A percentile compares a stretch with the other conserved stretches of the same genome.
Conservation (phyloP, 2,888 invertebrate species). For the Mythimna loreyi region DNA sequence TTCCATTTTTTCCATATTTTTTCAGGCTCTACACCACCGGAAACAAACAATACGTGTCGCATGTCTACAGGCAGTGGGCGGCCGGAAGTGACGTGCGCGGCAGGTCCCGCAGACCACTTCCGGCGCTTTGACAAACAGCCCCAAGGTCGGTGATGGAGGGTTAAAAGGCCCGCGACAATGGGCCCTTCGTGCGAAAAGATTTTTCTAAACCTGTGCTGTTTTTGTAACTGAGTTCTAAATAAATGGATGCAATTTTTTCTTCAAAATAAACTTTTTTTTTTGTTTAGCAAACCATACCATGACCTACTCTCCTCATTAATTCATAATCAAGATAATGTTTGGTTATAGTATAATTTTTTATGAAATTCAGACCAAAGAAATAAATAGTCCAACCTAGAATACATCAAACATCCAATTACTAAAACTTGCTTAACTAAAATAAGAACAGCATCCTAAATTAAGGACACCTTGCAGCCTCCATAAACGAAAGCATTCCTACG, state of each 20-base stretch:
- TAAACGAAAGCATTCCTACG: slow-evolving; percentile 1
- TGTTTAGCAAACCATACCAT: neutral
- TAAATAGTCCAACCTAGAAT: neutral
- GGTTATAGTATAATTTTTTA: no score
- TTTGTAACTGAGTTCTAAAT: slow-evolving; percentile 21
- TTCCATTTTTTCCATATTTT: slow-evolving; percentile 28
- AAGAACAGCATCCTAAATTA: neutral
- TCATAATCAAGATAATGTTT: neutral
- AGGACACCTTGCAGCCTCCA: neutral
- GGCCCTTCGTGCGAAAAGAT: slow-evolving; percentile 32
- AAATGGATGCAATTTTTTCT: slow-evolving; percentile 7
- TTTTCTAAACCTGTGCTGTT: slow-evolving; percentile 43
- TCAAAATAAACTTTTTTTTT: neutral
- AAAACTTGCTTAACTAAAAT: neutral
- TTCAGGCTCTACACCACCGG: slow-evolving; percentile 63
- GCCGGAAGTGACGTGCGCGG: slow-evolving; percentile 75
- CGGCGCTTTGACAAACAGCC: slow-evolving; percentile 83
- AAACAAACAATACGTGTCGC: slow-evolving; percentile 72
- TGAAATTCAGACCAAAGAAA: neutral
- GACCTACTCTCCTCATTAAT: neutral
- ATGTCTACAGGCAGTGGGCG: slow-evolving; percentile 69
- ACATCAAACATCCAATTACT: neutral
- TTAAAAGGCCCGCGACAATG: slow-evolving; percentile 57
- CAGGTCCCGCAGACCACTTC: slow-evolving; percentile 77
- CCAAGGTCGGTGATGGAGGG: slow-evolving; percentile 68